Base-by-base conservation (phyloP, 2,797 vertebrate species). In the Muraenolepis orangiensis region DNA sequence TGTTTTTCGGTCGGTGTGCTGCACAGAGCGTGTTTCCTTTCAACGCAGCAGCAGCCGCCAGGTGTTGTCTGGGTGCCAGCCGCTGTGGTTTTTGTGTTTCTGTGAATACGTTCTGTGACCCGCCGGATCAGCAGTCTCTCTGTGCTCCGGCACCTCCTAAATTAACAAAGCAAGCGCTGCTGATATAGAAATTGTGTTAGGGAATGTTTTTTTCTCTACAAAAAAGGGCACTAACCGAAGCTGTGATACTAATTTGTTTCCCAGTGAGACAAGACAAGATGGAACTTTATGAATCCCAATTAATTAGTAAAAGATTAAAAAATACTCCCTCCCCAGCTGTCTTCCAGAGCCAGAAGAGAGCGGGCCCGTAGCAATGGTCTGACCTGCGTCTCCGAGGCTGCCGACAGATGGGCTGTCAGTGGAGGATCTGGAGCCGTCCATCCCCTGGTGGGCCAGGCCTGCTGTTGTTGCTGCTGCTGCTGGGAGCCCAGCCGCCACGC, bases 341-440 rank as follows among this genome's bases (percentile, higher is more conserved):
- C 46, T 11, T 16, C 57, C 57, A 23, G 10, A 26, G 57, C n/a
- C n/a, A 64, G 23, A 2, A 64, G 57, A 26, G 57, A 26, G 57
- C 3, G n/a, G 57, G 26, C 51, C 23, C 51, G 20, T 26, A 64
- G 57, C n/a, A 13, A 23, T 72, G 23, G 28, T 75, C 87, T 80
- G 69, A 91, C 91, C 95, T 91, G 79, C 67, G 0, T 97, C 95
- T 46, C 94, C 93, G 0, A 88, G 78, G 85, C 96, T 98, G 86
- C 92, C 90, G 6, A 93, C 61, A 69, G 94, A 95, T 10, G 91
- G 93, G 82, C 93, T 95, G 69, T 95, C 95, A 0, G 91, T 94
- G 73, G 95, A 95, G 14, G 95, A 95, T 79, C 87, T 90, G 82
- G 93, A 91, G 66, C 86, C 90, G 0, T 89, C 81, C 66, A 92